Evolutionary conservation across 1,140 invertebrate genomes (phyloP), one percentile per base, ranked within the genome.

Genomic region (Aphidius gifuensis): DNA sequence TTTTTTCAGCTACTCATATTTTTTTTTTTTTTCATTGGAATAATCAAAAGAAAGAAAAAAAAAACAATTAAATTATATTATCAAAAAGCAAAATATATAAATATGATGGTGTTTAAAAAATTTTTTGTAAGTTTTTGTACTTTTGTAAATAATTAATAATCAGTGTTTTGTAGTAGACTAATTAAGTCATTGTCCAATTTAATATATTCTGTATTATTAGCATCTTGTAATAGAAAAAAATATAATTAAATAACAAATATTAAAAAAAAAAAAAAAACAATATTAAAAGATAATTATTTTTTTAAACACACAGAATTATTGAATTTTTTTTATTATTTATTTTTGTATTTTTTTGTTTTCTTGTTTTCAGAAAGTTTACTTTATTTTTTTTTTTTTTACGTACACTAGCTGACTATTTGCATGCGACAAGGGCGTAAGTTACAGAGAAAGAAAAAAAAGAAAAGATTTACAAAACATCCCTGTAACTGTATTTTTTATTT

Each of bases 361-460:
- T n/a, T n/a, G n/a, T n/a, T n/a, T n/a, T n/a, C n/a, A n/a, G n/a
- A n/a, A n/a, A n/a, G n/a, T n/a, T n/a, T 46, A 6, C 5, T 48
- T 48, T 48, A 16, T 48, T 48, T 48, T 48, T 48, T 48, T 48
- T 48, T 81, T 80, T 74, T 73, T 78, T 78, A 79, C 76, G 74
- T 80, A 79, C 76, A 80, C 77, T 80, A 80, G 76, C 73, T 74
- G 75, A 78, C 78, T 80, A 81, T 73, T 78, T n/a, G 71, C 71
- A 78, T 74, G 74, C 74, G 72, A 68, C 67, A 71, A 69, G 73
- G 70, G 66, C 70, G n/a, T n/a, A n/a, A n/a, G 68, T 74, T 75
- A 64, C 68, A 70, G 46, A 32, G 46, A 45, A n/a, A 58, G 46
- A 49, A 61, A 61, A 60, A 51, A 53, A 54, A 45, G 46, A 32